A percentile compares a stretch with the other conserved stretches of the same genome.
Evolutionary conservation across 2,797 vertebrate genomes (phyloP).

Genomic region (Salmo trutta): DNA sequence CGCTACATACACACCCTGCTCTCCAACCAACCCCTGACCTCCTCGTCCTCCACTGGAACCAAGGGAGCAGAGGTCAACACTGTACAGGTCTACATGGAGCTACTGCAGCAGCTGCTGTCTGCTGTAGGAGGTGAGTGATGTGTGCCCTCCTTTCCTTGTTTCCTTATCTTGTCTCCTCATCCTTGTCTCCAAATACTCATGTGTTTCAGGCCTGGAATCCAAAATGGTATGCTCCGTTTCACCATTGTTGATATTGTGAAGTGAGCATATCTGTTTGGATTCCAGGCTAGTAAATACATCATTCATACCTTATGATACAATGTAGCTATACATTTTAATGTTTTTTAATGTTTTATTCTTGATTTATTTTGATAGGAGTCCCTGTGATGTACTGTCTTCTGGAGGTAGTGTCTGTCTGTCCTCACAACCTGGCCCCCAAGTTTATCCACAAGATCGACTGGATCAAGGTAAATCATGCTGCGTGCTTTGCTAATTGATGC

Average conservation of each 20-base stretch:
- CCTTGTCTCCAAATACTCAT: too few species aligned
- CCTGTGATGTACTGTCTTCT: conserved; percentile 97
- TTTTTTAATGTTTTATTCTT: too few species aligned
- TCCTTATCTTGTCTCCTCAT: too few species aligned
- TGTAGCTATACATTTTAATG: background rate
- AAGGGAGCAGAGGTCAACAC: conserved; percentile 87
- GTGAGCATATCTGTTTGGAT: too few species aligned
- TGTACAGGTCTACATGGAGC: conserved; percentile 88
- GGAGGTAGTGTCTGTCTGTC: conserved; percentile 93
- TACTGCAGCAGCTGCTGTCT: conserved; percentile 93
- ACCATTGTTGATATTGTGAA: too few species aligned
- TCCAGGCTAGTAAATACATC: too few species aligned
- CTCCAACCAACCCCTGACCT: conserved; percentile 73
- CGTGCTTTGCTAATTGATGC: background rate
- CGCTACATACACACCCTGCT: conserved; percentile 86
- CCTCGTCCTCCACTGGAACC: conserved; percentile 63
- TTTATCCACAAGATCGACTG: conserved; percentile 93
- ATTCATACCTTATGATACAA: too few species aligned
- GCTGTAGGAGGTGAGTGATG: conserved; percentile 86
- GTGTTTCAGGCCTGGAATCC: too few species aligned
- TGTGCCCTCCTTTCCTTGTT: too few species aligned
- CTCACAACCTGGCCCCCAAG: conserved; percentile 87
- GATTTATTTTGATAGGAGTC: conserved; percentile 77
- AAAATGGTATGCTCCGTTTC: too few species aligned
- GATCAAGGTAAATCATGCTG: conserved; percentile 88